Percentiles rank a stretch among this genome's conserved stretches.
Conservation (phyloP, 2,113 vertebrate species). For the Heterotis niloticus region DNA sequence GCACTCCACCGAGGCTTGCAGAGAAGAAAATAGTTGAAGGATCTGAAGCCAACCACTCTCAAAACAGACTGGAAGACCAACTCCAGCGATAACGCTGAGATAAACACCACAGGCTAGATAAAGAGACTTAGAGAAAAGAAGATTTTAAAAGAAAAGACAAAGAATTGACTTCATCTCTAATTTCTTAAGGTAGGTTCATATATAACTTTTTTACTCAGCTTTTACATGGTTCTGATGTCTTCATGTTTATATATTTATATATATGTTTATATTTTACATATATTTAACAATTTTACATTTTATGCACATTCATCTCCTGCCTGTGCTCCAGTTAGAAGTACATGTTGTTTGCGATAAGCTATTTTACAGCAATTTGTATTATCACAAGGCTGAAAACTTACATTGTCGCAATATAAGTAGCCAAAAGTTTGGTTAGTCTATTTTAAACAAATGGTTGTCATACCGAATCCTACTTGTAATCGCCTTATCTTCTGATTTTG, state of each 20-base stretch:
- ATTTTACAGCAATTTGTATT: too few species aligned
- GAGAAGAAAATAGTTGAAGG: background rate
- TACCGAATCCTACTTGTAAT: too few species aligned
- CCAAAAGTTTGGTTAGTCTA: too few species aligned
- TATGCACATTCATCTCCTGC: background rate
- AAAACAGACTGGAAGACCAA: background rate
- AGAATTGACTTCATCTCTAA: background rate
- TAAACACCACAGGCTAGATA: background rate
- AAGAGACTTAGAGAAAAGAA: background rate
- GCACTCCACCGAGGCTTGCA: conserved; percentile 11
- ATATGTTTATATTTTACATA: background rate
- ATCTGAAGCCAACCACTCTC: background rate
- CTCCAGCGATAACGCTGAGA: conserved; percentile 5
- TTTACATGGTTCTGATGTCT: background rate
- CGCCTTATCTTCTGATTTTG: too few species aligned
- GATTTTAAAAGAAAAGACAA: background rate
- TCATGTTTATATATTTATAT: background rate
- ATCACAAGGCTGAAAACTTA: too few species aligned
- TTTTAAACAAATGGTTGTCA: too few species aligned
- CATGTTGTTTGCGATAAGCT: background rate
- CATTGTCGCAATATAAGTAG: too few species aligned
- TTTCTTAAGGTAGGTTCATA: conserved; percentile 16
- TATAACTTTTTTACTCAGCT: background rate
- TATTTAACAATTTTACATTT: background rate
- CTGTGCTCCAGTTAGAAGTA: background rate